Evolutionary conservation across 2,113 vertebrate genomes (phyloP).

Genomic region (Odontesthes bonariensis): DNA sequence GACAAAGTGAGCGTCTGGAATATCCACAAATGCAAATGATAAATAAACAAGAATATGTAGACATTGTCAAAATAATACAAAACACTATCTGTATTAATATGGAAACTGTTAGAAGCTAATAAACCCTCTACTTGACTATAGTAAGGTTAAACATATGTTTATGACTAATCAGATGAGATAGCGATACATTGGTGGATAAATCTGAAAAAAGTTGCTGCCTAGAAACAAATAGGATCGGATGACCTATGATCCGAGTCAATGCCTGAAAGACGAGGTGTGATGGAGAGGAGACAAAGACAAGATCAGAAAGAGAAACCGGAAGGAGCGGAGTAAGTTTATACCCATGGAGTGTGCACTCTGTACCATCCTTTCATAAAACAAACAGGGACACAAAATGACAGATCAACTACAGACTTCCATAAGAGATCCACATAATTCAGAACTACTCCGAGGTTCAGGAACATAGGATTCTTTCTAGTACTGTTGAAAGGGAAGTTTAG

Average conservation of each 20-base stretch:
- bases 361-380: neutral
- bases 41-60: too few species aligned
- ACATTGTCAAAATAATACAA: too few species aligned
- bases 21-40: too few species aligned
- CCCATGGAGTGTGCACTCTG: neutral
- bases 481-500: neutral
- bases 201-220: slow-evolving; percentile 38
- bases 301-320: neutral
- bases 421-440: neutral
- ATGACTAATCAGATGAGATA: slow-evolving; percentile 3
- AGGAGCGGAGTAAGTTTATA: slow-evolving; percentile 29
- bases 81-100: neutral
- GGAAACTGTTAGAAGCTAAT: neutral
- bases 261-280: slow-evolving; percentile 14
- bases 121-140: neutral
- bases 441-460: neutral
- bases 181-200: slow-evolving; percentile 1
- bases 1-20: neutral
- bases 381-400: neutral
- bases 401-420: neutral
- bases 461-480: neutral
- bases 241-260: slow-evolving; percentile 49
- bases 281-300: slow-evolving; percentile 2
- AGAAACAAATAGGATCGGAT: slow-evolving; percentile 45
- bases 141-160: neutral